These are phyloP conservation scores for Lochmaea capreae DNA, from an alignment of 2,888 invertebrate species.

Conservation along the genomic window DNA sequence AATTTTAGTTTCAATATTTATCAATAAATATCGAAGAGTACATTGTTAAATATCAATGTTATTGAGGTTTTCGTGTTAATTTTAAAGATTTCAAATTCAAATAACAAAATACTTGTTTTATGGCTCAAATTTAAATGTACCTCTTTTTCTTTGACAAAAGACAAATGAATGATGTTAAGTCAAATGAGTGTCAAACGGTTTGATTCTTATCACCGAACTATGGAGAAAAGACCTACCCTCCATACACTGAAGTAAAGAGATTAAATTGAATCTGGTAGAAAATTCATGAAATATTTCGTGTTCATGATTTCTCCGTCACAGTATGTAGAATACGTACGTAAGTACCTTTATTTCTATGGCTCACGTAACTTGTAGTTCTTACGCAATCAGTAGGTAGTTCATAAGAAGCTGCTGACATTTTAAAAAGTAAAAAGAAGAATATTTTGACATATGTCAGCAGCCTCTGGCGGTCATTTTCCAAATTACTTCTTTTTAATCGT, in stretches of 20 bases:
- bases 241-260: no score
- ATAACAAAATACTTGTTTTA: neutral
- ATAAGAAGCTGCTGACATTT: conserved; percentile 2
- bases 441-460: conserved; percentile 4
- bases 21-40: neutral
- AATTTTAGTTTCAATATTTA: neutral
- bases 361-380: neutral
- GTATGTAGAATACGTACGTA: no score
- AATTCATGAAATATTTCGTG: neutral
- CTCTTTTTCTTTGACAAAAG: neutral
- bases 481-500: conserved; percentile 55
- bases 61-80: no score
- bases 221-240: no score
- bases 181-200: neutral
- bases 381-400: neutral
- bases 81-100: neutral
- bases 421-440: neutral
- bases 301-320: no score
- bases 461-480: conserved; percentile 14
- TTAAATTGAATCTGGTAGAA: no score
- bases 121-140: neutral
- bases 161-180: neutral
- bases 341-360: no score
- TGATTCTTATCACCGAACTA: no score
- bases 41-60: neutral